phyloP scores from a whole-genome alignment of 2,888 invertebrate species.

The Coenonympha arcania region DNA sequence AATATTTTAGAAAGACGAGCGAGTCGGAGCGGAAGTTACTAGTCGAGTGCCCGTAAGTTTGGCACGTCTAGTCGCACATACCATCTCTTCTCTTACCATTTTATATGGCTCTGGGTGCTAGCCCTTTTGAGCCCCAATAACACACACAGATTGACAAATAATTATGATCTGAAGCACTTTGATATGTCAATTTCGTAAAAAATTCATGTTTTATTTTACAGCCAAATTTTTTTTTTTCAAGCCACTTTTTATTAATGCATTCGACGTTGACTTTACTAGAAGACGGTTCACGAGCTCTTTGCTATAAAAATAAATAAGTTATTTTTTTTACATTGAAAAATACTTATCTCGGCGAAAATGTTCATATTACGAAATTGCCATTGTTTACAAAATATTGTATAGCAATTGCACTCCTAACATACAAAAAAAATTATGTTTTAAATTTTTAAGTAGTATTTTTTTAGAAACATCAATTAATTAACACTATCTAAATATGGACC shows the following conservation, averaged over 20 bases:
- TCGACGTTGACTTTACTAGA: not conserved
- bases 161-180: constrained; percentile 26
- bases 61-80: constrained; percentile 41
- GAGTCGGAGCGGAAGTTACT: constrained; percentile 37
- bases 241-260: constrained; percentile 26
- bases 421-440: constrained; percentile 21
- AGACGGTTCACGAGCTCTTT: constrained; percentile 26
- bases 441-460: constrained; percentile 8
- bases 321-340: constrained; percentile 26
- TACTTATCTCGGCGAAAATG: constrained; percentile 30
- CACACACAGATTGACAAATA: constrained; percentile 3
- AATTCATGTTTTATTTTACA: constrained; percentile 22
- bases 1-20: constrained; percentile 47
- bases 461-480: constrained; percentile 36
- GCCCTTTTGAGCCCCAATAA: too few relatives aligned
- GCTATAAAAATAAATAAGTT: constrained; percentile 48
- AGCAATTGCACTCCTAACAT: constrained; percentile 34
- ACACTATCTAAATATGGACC: constrained; percentile 45
- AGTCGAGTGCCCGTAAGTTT: constrained; percentile 46
- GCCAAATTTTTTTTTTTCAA: constrained; percentile 31
- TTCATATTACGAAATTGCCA: constrained; percentile 23
- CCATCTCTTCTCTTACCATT: too few relatives aligned
- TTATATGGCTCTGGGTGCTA: too few relatives aligned
- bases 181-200: constrained; percentile 43
- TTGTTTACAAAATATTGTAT: constrained; percentile 27